Conservation (phyloP, 2,797 vertebrate genomes). For the Enteromius radiatus region DNA sequence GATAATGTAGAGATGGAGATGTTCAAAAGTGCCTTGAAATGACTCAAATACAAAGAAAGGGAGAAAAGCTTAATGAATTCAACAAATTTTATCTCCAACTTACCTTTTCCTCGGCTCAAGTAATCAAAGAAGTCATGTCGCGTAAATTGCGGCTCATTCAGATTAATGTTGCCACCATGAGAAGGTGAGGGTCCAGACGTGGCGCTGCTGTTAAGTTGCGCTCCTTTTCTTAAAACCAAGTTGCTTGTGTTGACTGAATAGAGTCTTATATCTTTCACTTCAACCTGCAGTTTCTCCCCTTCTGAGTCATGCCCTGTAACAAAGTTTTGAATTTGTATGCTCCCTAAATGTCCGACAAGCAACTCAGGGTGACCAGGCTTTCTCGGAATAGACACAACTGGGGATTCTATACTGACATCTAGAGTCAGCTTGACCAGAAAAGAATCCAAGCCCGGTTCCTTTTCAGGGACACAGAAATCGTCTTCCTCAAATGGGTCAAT, state of each 20-base stretch:
- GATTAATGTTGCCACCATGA: slow-evolving; percentile 65
- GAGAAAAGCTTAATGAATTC: neutral
- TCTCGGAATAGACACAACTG: slow-evolving; percentile 92
- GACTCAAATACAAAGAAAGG: neutral
- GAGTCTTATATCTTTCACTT: slow-evolving; percentile 93
- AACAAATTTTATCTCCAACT: slow-evolving; percentile 6
- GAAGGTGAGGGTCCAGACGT: slow-evolving; percentile 64
- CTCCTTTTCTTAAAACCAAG: slow-evolving; percentile 73
- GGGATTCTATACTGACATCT: slow-evolving; percentile 93
- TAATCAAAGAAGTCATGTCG: slow-evolving; percentile 96
- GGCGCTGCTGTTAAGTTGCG: slow-evolving; percentile 54
- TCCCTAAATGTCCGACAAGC: slow-evolving; percentile 92
- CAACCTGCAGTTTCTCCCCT: slow-evolving; percentile 87
- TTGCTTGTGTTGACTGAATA: slow-evolving; percentile 92
- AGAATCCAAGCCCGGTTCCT: slow-evolving; percentile 71
- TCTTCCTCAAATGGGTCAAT: slow-evolving; percentile 77
- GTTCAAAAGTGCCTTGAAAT: neutral
- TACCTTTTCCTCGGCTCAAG: slow-evolving; percentile 89
- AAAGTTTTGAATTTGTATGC: slow-evolving; percentile 94
- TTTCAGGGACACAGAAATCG: slow-evolving; percentile 66
- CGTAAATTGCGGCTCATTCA: slow-evolving; percentile 90
- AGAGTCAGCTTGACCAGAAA: slow-evolving; percentile 91
- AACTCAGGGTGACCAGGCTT: slow-evolving; percentile 93
- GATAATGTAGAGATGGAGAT: slow-evolving; percentile 19
- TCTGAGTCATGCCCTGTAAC: slow-evolving; percentile 83